A percentile compares a stretch with the other conserved stretches of the same genome.
Evolutionary conservation across 2,113 vertebrate genomes (phyloP).

Genomic region (Zingel zingel): DNA sequence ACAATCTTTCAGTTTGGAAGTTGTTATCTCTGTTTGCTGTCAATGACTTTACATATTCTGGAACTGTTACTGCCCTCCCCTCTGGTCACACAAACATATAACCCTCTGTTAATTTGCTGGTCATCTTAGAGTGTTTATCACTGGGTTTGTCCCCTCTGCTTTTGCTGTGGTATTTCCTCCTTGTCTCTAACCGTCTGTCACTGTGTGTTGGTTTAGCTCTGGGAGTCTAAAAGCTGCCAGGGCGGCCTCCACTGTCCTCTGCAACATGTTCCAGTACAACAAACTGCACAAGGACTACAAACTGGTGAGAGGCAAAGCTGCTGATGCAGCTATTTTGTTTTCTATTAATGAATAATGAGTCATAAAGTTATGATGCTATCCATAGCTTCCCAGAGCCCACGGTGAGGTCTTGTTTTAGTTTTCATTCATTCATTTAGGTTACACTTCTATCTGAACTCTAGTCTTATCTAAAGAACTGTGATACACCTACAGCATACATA

Average conservation of each 20-base stretch:
- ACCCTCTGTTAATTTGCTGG: neutral
- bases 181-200: slow-evolving; percentile 15
- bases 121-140: slow-evolving; percentile 26
- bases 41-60: neutral
- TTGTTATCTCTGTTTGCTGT: slow-evolving; percentile 10
- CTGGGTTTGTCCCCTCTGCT: neutral
- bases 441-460: no score
- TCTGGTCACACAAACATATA: neutral
- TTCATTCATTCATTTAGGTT: no score
- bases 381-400: no score
- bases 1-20: neutral
- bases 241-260: slow-evolving; percentile 92
- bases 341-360: no score
- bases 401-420: no score
- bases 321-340: no score
- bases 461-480: no score
- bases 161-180: slow-evolving; percentile 47
- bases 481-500: no score
- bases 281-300: slow-evolving; percentile 96
- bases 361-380: no score
- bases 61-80: neutral
- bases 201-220: slow-evolving; percentile 77
- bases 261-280: slow-evolving; percentile 97
- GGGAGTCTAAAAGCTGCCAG: slow-evolving; percentile 91
- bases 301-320: slow-evolving; percentile 82